Percentiles rank a stretch among this genome's conserved stretches.
Conservation (phyloP, 2,113 vertebrate genomes). For the Butorides virescens region DNA sequence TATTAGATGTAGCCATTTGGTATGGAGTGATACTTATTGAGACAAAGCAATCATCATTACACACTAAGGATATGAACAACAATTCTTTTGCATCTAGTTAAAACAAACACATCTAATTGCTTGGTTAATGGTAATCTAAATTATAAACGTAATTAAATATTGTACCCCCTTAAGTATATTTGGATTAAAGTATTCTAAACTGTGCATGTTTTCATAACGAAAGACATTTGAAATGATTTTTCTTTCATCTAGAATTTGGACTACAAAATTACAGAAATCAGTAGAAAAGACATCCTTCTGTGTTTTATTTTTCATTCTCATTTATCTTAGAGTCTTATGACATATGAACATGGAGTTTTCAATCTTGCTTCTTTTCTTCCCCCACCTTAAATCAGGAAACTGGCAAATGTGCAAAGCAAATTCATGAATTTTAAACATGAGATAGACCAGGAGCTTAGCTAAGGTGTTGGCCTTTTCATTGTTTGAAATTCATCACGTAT, state of each 20-base stretch:
- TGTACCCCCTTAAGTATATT: background rate
- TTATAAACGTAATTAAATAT: background rate
- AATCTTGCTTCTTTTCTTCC: background rate
- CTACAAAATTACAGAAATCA: background rate
- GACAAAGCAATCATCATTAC: background rate
- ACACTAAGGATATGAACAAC: background rate
- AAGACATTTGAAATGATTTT: background rate
- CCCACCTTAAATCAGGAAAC: background rate
- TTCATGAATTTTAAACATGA: constrained; percentile 37
- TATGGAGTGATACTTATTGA: background rate
- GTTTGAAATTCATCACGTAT: constrained; percentile 50
- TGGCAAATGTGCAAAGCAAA: constrained; percentile 15
- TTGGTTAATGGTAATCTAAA: background rate
- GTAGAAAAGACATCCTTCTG: background rate
- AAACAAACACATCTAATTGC: background rate
- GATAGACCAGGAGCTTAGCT: constrained; percentile 13
- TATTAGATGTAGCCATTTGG: background rate
- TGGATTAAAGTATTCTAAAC: background rate
- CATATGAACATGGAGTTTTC: background rate
- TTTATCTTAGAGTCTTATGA: background rate
- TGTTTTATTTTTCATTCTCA: background rate
- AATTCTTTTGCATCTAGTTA: background rate
- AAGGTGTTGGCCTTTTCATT: background rate
- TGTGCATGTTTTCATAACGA: background rate
- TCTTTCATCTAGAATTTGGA: background rate